A percentile compares a stretch with the other conserved stretches of the same genome.
These are phyloP conservation scores for Caranx ignobilis DNA, from an alignment of 2,113 vertebrate species.

Conservation along the genomic window DNA sequence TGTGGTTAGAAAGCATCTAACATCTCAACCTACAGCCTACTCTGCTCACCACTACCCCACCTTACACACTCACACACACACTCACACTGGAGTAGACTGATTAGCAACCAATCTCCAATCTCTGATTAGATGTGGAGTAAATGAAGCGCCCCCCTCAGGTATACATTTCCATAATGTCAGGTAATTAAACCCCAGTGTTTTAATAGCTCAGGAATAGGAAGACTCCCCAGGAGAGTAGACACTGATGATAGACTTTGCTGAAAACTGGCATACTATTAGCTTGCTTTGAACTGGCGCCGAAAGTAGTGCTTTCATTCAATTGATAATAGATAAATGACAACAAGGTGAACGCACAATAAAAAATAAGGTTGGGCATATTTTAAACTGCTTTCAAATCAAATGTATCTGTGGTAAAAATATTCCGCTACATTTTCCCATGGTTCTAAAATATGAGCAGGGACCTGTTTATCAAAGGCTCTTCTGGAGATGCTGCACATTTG, in stretches of 20 bases:
- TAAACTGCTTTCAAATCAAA: not conserved
- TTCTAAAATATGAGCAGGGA: slow-evolving; percentile 8
- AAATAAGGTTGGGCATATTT: not conserved
- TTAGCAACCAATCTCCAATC: slow-evolving; percentile 77
- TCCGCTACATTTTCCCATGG: not conserved
- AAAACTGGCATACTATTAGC: slow-evolving; percentile 52
- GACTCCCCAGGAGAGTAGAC: slow-evolving; percentile 70
- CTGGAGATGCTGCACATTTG: slow-evolving; percentile 31
- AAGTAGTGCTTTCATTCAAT: slow-evolving; percentile 37
- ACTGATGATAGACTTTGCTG: slow-evolving; percentile 65
- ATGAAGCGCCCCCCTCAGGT: slow-evolving; percentile 80
- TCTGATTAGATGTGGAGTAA: slow-evolving; percentile 81
- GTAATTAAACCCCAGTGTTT: slow-evolving; percentile 83
- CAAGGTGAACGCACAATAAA: not conserved
- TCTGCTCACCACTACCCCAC: slow-evolving; percentile 24
- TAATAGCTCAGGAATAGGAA: slow-evolving; percentile 78
- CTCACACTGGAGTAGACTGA: slow-evolving; percentile 68
- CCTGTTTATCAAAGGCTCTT: slow-evolving; percentile 13
- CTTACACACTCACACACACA: slow-evolving; percentile 24
- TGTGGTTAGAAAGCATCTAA: slow-evolving; percentile 51
- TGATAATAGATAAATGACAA: slow-evolving; percentile 17
- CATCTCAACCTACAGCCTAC: slow-evolving; percentile 33
- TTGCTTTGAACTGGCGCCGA: slow-evolving; percentile 39
- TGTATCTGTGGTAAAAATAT: not conserved
- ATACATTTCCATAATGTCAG: slow-evolving; percentile 84